Percentiles rank a stretch among this genome's conserved stretches.
These are phyloP conservation scores for Siderastrea radians DNA, from an alignment of 92 coral and sea anemone genomes.

Conservation along the genomic window DNA sequence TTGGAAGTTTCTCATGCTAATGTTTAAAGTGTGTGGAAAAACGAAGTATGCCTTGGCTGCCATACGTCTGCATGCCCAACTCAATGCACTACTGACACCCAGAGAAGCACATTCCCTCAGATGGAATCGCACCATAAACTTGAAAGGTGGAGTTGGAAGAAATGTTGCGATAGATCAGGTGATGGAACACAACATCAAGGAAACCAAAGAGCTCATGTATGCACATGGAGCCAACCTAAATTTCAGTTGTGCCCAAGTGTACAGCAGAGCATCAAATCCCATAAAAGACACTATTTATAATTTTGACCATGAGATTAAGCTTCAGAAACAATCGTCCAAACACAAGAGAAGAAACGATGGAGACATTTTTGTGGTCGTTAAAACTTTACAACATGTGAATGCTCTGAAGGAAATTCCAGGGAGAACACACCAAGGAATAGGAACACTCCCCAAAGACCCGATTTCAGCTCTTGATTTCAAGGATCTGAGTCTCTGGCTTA, in stretches of 20 bases:
- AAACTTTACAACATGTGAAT: conserved; percentile 7
- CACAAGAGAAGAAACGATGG: conserved; percentile 15
- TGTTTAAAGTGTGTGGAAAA: conserved; percentile 56
- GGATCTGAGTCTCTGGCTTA: neutral
- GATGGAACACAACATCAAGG: conserved; percentile 13
- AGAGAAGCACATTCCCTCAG: conserved; percentile 56
- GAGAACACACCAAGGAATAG: conserved; percentile 7
- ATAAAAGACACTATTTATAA: neutral
- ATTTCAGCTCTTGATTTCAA: conserved; percentile 2
- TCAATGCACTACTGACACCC: conserved; percentile 50
- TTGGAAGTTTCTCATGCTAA: conserved; percentile 62
- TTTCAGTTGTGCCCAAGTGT: conserved; percentile 6
- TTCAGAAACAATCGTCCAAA: neutral
- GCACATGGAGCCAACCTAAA: conserved; percentile 11
- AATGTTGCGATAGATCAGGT: conserved; percentile 42
- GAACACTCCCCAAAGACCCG: conserved; percentile 9
- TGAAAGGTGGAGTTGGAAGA: conserved; percentile 45
- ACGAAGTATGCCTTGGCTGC: conserved; percentile 66
- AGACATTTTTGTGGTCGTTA: conserved; percentile 1
- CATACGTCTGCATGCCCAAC: conserved; percentile 58
- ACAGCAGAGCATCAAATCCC: conserved; percentile 8
- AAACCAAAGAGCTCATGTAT: conserved; percentile 3
- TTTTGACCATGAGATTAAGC: conserved; percentile 10
- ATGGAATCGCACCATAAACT: conserved; percentile 61
- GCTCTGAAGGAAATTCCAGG: neutral